Evolutionary conservation across 2,113 vertebrate species (phyloP).

Genomic region (Mesitornis unicolor): DNA sequence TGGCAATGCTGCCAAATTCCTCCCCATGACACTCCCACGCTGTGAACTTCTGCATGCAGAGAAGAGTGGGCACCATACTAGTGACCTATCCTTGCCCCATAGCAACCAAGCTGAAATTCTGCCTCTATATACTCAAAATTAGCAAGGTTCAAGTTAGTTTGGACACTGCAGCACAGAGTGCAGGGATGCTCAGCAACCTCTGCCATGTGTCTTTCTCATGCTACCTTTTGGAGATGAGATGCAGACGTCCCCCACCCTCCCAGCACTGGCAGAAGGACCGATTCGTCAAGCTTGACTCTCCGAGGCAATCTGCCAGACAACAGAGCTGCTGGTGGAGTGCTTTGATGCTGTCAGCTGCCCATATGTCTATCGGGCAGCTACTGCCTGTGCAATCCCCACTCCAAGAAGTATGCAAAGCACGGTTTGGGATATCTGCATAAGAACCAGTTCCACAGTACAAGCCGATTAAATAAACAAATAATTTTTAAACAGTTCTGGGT

Average conservation of each 20-base stretch:
- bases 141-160: not conserved
- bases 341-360: constrained; percentile 31
- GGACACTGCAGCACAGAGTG: fast-evolving
- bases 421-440: not conserved
- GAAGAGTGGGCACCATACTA: not conserved
- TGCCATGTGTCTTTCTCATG: not conserved
- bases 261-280: not conserved
- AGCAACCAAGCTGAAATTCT: not conserved
- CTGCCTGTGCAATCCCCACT: not conserved
- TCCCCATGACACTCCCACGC: not conserved
- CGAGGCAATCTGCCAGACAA: constrained; percentile 39
- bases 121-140: not conserved
- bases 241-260: not conserved
- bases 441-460: not conserved
- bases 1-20: not conserved
- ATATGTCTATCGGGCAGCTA: constrained; percentile 24
- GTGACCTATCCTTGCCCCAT: not conserved
- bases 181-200: fast-evolving
- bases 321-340: constrained; percentile 33
- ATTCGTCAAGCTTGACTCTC: not conserved
- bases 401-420: not conserved
- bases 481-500: too few species aligned
- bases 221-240: not conserved
- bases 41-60: not conserved
- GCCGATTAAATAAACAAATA: not conserved